phyloP scores from a whole-genome alignment of 2,113 vertebrate species.

The Amazona guildingii region DNA sequence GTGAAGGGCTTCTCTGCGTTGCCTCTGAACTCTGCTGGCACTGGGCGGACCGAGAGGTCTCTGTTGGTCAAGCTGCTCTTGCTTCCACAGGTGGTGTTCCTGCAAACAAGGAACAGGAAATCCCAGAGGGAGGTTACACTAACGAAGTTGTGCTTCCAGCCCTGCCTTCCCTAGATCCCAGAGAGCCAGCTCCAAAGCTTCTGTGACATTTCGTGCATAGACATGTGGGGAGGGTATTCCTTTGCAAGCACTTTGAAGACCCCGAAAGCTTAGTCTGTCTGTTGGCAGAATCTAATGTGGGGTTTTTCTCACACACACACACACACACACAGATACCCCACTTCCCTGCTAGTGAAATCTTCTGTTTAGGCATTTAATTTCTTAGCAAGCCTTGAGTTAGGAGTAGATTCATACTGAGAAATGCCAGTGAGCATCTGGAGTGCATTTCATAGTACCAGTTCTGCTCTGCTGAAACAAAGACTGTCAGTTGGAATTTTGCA shows the following conservation, averaged over 20 bases:
- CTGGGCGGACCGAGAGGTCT: not conserved
- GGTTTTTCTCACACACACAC: not conserved
- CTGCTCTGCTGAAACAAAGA: constrained; percentile 53
- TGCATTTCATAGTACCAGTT: constrained; percentile 48
- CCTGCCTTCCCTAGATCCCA: not conserved
- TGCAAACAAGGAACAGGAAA: not conserved
- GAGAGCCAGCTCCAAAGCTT: not conserved
- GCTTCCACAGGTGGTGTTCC: constrained; percentile 8
- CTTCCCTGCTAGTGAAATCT: not conserved
- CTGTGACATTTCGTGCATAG: not conserved
- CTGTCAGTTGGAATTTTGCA: constrained; percentile 60
- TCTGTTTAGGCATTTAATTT: constrained; percentile 47
- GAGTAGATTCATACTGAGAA: constrained; percentile 56
- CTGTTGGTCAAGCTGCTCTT: not conserved
- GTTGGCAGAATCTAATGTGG: not conserved
- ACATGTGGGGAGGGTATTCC: not conserved
- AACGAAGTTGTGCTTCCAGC: not conserved
- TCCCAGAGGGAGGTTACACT: not conserved
- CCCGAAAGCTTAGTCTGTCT: not conserved
- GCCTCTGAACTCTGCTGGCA: not conserved
- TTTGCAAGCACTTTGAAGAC: not conserved
- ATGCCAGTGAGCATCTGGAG: constrained; percentile 72
- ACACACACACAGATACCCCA: too few relatives aligned
- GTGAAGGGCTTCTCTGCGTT: not conserved
- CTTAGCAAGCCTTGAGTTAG: constrained; percentile 54